phyloP scores from a whole-genome alignment of 2,797 vertebrate species.

The Pyrocephalus nanus region DNA sequence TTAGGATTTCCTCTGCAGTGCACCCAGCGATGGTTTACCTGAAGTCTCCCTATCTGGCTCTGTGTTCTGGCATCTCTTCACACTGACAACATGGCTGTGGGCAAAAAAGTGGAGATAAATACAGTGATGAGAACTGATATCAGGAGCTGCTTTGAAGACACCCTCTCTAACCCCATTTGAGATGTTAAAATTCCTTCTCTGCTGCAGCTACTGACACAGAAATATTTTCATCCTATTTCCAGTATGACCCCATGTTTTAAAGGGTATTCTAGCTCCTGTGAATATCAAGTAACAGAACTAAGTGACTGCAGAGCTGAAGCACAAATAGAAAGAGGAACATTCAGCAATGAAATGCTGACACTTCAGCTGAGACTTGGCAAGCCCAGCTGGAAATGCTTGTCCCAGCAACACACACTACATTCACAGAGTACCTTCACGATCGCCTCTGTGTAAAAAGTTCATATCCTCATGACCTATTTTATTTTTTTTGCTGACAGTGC shows the following conservation, averaged over 20 bases:
- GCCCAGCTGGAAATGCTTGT: slow-evolving; percentile 35
- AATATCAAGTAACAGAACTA: slow-evolving; percentile 31
- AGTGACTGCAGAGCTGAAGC: background rate
- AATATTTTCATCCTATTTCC: slow-evolving; percentile 20
- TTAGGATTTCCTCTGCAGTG: background rate
- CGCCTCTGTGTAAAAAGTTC: background rate
- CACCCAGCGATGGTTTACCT: background rate
- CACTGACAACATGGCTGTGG: background rate
- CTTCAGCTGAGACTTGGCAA: slow-evolving; percentile 44
- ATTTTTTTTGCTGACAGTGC: background rate
- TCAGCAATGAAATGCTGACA: background rate
- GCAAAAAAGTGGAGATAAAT: background rate
- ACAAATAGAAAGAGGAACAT: slow-evolving; percentile 66
- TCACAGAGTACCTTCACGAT: background rate
- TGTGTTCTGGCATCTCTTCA: background rate
- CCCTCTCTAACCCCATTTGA: background rate
- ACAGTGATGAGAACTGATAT: background rate
- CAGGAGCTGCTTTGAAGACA: background rate
- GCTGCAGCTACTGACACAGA: background rate
- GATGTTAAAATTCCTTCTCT: background rate
- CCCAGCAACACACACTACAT: background rate
- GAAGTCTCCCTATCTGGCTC: background rate
- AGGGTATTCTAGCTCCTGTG: slow-evolving; percentile 8
- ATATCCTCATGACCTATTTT: background rate
- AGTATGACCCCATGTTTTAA: background rate